Evolutionary conservation across 2,113 vertebrate genomes (phyloP).

Genomic region (Festucalex cinctus): DNA sequence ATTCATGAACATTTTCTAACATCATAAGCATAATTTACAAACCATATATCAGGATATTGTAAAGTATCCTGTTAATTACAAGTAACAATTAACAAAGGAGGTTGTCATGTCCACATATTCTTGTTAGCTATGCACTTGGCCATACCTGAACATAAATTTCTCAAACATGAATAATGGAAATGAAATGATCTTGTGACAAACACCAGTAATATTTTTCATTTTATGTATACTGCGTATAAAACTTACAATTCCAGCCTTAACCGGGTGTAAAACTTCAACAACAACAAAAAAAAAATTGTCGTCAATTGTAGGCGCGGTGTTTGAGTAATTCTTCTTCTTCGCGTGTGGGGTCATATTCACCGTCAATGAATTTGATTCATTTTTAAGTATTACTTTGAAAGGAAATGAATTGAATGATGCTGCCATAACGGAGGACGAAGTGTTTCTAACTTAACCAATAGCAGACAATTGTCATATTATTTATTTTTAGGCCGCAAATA

Average conservation of each 20-base stretch:
- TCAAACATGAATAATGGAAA: conserved; percentile 69
- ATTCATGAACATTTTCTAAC: neutral
- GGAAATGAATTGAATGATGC: neutral
- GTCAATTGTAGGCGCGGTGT: neutral
- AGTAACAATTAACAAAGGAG: conserved; percentile 30
- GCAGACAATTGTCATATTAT: no score
- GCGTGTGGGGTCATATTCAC: neutral
- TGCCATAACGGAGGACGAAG: neutral
- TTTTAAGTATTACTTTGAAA: neutral
- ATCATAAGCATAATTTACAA: neutral
- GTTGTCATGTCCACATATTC: conserved; percentile 48
- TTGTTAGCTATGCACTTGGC: conserved; percentile 78
- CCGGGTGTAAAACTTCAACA: no score
- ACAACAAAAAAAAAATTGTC: no score
- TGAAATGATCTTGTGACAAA: conserved; percentile 65
- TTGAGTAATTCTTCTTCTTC: neutral
- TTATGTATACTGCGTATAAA: conserved; percentile 73
- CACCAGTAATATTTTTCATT: conserved; percentile 75
- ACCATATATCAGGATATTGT: neutral
- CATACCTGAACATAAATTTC: conserved; percentile 63
- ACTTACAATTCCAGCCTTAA: conserved; percentile 75
- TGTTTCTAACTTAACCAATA: no score
- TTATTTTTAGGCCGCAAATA: no score
- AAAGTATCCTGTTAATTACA: conserved; percentile 17
- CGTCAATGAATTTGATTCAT: neutral